phyloP scores from a whole-genome alignment of 2,113 vertebrate species.

The Puma concolor region DNA sequence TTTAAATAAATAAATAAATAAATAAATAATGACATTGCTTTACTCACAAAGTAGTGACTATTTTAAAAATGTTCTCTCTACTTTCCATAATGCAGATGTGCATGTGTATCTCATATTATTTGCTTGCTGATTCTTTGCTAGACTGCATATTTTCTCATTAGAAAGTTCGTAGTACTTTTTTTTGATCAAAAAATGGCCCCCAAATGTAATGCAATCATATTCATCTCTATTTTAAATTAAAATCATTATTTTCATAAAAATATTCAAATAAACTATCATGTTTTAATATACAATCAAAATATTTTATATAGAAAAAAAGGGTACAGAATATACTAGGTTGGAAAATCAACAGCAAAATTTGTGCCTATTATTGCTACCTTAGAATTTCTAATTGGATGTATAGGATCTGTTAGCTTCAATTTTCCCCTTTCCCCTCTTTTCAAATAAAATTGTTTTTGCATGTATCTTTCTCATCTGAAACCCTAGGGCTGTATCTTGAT shows the following conservation, averaged over 20 bases:
- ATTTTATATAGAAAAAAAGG: not conserved
- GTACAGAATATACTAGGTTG: not conserved
- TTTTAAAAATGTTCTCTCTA: not conserved
- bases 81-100: not conserved
- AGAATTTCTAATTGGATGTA: not conserved
- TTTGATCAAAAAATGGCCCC: not conserved
- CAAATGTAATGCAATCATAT: not conserved
- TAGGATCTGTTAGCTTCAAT: not conserved
- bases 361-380: not conserved
- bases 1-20: not conserved
- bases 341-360: constrained; percentile 11
- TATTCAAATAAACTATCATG: not conserved
- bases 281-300: not conserved
- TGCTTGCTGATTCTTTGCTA: not conserved
- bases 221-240: not conserved
- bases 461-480: not conserved
- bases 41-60: not conserved
- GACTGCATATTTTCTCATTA: not conserved
- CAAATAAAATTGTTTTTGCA: not conserved
- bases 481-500: not conserved
- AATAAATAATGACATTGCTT: constrained; percentile 5
- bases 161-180: not conserved
- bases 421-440: not conserved
- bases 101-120: not conserved
- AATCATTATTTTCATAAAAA: constrained; percentile 15